These are phyloP conservation scores for Tamandua tetradactyla DNA, from an alignment of 2,797 vertebrate species.

Conservation along the genomic window DNA sequence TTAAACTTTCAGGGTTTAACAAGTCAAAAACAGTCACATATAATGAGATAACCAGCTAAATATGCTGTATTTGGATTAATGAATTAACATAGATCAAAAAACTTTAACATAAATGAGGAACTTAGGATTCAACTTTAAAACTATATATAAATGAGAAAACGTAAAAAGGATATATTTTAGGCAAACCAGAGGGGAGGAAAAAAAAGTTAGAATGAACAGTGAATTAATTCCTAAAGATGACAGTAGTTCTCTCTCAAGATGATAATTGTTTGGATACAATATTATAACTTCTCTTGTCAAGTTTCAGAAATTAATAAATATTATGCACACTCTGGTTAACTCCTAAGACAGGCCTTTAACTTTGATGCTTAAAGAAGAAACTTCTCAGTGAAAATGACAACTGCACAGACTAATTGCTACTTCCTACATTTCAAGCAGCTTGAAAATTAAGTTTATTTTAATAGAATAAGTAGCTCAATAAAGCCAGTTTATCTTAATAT, in stretches of 20 bases:
- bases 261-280: background rate
- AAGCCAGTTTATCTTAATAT: constrained; percentile 74
- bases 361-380: constrained; percentile 51
- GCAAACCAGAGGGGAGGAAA: background rate
- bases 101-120: background rate
- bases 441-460: constrained; percentile 73
- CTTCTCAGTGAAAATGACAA: constrained; percentile 1
- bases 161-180: background rate
- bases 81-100: background rate
- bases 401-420: constrained; percentile 54
- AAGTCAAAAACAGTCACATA: background rate
- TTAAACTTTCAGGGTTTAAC: background rate
- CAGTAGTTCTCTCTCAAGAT: background rate
- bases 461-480: constrained; percentile 70
- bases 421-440: constrained; percentile 56
- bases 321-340: background rate
- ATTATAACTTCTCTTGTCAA: background rate
- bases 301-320: constrained; percentile 60
- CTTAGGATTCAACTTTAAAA: background rate
- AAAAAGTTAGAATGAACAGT: background rate
- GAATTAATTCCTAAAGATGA: background rate
- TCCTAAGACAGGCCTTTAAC: constrained; percentile 29
- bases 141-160: background rate
- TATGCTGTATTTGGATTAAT: background rate
- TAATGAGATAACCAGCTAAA: background rate